Conservation (phyloP, 2,888 invertebrate genomes). For the Acholoe squamosa region DNA sequence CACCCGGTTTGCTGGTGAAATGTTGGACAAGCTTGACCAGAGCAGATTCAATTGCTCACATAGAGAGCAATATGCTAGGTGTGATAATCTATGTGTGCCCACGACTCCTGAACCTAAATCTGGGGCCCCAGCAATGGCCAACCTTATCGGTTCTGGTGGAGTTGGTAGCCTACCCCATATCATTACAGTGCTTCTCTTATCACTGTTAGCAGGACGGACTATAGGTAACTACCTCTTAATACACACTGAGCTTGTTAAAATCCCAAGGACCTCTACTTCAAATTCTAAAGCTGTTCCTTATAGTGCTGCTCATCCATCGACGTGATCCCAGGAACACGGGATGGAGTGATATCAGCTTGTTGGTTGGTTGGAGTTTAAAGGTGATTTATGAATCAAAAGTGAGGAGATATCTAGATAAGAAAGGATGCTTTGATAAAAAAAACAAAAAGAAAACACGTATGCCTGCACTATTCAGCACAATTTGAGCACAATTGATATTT, state of each 20-base stretch:
- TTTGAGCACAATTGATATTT: too few species aligned
- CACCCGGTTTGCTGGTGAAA: constrained; percentile 60
- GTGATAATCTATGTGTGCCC: constrained; percentile 50
- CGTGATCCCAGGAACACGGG: too few species aligned
- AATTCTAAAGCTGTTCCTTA: too few species aligned
- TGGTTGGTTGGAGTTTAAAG: too few species aligned
- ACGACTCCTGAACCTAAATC: constrained; percentile 32
- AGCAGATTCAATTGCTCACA: constrained; percentile 57
- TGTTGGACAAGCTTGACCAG: constrained; percentile 55
- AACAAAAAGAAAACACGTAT: too few species aligned
- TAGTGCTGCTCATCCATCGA: too few species aligned
- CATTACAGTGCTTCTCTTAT: constrained; percentile 10
- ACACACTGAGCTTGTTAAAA: not conserved
- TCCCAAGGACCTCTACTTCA: too few species aligned
- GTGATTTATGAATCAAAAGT: too few species aligned
- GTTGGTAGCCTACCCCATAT: constrained; percentile 4
- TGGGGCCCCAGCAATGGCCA: not conserved
- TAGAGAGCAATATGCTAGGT: constrained; percentile 30
- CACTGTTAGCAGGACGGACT: not conserved
- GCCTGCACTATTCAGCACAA: too few species aligned
- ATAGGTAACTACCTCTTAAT: not conserved
- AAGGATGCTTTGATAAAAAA: too few species aligned
- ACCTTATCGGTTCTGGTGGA: not conserved
- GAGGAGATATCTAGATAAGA: too few species aligned
- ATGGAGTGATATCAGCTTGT: too few species aligned